These are phyloP conservation scores for Machimus rusticus DNA, from an alignment of 2,888 invertebrate species.

Conservation along the genomic window DNA sequence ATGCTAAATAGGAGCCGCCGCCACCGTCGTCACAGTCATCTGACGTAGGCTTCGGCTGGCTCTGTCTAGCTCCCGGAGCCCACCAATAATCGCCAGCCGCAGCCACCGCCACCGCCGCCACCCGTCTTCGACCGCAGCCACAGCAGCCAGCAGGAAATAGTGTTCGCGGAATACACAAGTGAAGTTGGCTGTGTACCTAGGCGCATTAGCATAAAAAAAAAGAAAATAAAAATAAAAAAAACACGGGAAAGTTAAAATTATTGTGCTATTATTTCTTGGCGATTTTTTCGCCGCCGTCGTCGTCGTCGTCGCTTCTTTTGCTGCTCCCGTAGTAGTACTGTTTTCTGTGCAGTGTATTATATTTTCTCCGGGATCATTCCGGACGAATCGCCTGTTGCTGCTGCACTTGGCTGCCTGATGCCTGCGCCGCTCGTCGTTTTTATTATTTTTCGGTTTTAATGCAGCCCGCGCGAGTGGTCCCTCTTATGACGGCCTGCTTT, in stretches of 20 bases:
- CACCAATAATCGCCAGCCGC: not conserved
- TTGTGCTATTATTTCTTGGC: slow-evolving; percentile 28
- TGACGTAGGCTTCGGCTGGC: slow-evolving; percentile 5
- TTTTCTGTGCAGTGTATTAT: not conserved
- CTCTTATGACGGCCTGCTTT: slow-evolving; percentile 12
- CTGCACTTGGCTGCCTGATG: not conserved
- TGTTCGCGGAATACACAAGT: slow-evolving; percentile 28
- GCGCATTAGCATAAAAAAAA: slow-evolving; percentile 34
- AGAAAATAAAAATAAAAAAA: slow-evolving; percentile 13
- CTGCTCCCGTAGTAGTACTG: not conserved
- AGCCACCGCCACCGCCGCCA: not conserved
- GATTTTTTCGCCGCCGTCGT: not conserved
- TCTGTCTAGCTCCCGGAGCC: not conserved
- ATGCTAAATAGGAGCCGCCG: slow-evolving; percentile 28
- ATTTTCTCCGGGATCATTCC: not conserved
- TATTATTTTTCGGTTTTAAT: slow-evolving; percentile 22
- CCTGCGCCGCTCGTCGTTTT: not conserved
- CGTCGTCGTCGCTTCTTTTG: not conserved
- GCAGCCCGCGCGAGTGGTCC: slow-evolving; percentile 12
- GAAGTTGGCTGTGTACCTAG: slow-evolving; percentile 24
- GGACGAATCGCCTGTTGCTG: not conserved
- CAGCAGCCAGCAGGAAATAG: slow-evolving; percentile 29
- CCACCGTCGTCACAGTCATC: not conserved
- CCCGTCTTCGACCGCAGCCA: not conserved
- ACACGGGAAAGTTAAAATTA: slow-evolving; percentile 36